Conservation (phyloP, 2,113 vertebrate genomes). For the Cinclus cinclus region DNA sequence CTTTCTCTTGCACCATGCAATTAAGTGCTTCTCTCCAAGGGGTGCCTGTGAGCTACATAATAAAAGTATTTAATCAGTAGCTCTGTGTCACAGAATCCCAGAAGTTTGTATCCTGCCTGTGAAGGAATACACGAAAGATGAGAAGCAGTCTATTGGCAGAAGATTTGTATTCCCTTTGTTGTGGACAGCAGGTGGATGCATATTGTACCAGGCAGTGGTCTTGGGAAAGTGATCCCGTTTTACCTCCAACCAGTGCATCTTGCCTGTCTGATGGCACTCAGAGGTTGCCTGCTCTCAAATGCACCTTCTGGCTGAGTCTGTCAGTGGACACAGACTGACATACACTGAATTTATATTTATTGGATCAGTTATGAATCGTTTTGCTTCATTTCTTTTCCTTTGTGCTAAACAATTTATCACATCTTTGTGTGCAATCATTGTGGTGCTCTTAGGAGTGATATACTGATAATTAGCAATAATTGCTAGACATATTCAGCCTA, state of each 20-base stretch:
- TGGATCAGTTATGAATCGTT: not conserved
- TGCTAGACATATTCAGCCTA: not conserved
- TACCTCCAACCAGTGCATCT: not conserved
- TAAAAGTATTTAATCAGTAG: not conserved
- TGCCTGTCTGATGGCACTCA: not conserved
- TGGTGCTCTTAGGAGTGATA: not conserved
- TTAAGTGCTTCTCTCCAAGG: not conserved
- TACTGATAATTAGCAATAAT: constrained; percentile 8
- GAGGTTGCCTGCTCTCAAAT: not conserved
- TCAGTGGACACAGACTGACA: not conserved
- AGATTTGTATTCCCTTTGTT: not conserved
- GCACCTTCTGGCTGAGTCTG: not conserved
- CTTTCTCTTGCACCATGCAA: not conserved
- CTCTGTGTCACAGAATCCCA: not conserved
- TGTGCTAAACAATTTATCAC: not conserved
- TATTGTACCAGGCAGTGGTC: not conserved
- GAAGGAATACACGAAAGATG: not conserved
- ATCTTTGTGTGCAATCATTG: not conserved
- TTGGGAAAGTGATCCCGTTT: not conserved
- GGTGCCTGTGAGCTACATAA: not conserved
- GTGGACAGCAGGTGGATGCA: not conserved
- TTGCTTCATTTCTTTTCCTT: not conserved
- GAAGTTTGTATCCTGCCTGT: not conserved
- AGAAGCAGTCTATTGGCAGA: not conserved
- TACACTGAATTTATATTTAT: not conserved